phyloP scores from a whole-genome alignment of 1,140 invertebrate species.

The Diuraphis noxia region DNA sequence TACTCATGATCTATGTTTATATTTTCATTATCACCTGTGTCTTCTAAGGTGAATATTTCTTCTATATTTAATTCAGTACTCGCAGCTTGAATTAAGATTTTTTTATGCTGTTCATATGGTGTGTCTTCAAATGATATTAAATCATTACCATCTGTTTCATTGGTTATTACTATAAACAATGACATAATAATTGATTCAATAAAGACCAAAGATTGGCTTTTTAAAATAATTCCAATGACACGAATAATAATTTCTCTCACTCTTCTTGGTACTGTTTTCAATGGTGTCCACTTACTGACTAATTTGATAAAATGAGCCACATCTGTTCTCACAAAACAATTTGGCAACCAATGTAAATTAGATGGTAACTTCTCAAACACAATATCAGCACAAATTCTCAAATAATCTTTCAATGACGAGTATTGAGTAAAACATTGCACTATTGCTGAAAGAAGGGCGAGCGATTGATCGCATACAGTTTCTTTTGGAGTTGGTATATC shows the following conservation, averaged over 20 bases:
- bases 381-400: background rate
- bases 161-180: background rate
- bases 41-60: background rate
- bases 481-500: background rate
- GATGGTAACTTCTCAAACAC: background rate
- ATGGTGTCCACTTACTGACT: background rate
- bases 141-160: background rate
- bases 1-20: background rate
- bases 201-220: background rate
- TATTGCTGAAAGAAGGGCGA: background rate
- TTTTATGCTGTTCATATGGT: background rate
- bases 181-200: background rate
- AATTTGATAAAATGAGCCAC: slow-evolving; percentile 17
- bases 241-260: slow-evolving; percentile 4
- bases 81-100: background rate
- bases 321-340: background rate
- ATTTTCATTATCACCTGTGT: background rate
- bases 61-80: background rate
- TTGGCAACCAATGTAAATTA: slow-evolving; percentile 7
- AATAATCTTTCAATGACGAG: background rate
- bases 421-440: slow-evolving; percentile 5
- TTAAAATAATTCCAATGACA: background rate
- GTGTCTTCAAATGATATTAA: background rate
- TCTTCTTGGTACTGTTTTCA: background rate
- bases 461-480: background rate